Base-by-base conservation (phyloP, 1,140 invertebrate species). In the Megalopta genalis region DNA sequence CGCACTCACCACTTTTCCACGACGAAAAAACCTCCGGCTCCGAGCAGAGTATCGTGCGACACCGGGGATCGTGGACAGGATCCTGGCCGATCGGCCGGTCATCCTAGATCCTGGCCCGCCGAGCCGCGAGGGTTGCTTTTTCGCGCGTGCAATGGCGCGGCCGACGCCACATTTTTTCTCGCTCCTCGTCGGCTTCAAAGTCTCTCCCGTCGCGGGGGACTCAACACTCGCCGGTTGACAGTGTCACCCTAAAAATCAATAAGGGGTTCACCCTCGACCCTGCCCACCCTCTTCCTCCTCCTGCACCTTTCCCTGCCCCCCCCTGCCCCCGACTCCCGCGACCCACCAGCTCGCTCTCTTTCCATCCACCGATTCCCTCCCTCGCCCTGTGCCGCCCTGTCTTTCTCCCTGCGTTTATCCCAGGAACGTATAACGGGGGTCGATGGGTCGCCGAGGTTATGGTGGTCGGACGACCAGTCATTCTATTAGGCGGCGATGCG, bases 221-320 rank as follows among this genome's bases (percentile, higher is more conserved):
- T 92, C 91, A 89, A 92, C 88, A 90, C 88, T 88, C 86, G 87
- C 80, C 83, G 88, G 93, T 94, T 94, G 94, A 94, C 93, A 94
- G 93, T 94, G 94, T 95, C 94, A 94, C 94, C 94, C 94, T 94
- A 94, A 94, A 94, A 94, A 95, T 94, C 94, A 95, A 94, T 95
- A 94, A 94, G 93, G 84, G 85, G 93, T 94, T 93, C 91, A 91
- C 91, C 93, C 91, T 92, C 91, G 89, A 90, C 91, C 88, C 90
- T 89, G 90, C 91, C 92, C 90, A 89, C 88, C 87, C 89, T 90
- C 70, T 87, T 88, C 88, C 89, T 89, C 87, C 77, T 87, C 71
- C 83, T 84, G 76, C 84, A 87, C 87, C 66, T 79, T 73, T 66
- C 88, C 87, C 89, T 87, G 84, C 86, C 75, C 83, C 79, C 82